Base-by-base conservation (phyloP, 2,797 vertebrate genomes). In the Todus mexicanus region DNA sequence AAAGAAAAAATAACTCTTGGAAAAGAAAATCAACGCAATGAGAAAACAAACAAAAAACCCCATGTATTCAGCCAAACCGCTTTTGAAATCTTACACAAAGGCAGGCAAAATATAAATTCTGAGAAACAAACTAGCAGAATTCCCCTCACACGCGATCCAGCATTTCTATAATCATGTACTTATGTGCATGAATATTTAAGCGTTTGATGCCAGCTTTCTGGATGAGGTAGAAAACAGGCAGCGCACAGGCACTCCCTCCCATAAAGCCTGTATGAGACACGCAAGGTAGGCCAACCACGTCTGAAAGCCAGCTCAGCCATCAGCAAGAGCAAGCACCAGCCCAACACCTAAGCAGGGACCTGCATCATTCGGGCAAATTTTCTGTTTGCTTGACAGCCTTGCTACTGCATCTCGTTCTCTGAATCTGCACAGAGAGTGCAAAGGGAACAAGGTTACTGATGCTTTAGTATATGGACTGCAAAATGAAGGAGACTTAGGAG, bases 11-110 rank as follows among this genome's bases (percentile, higher is more conserved):
- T 93, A 95, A 83, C 96, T 96, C 95, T 97, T 96, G 95, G 94
- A 95, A 91, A 97, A 96, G 79, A 92, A 95, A 88, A 96, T 77
- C 90, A 89, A 77, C 4, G 61, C 91, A 92, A 90, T 75, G 89
- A 94, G 87, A 90, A 96, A 95, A 95, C 76, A 95, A 95, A 93
- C 92, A 97, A 93, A 94, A 94, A 73, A 14, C 42, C 38, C 76
- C 60, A 82, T 84, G 92, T 59, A 90, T 92, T 92, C 95, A 90
- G 92, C 95, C 96, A 95, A 94, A 89, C 78, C 8, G 78, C 96
- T 97, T 97, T 97, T 96, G 96, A 97, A 97, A 97, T 92, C 61
- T 80, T 88, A 86, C 93, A 96, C 95, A 97, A 97, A 96, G 87
- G 92, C 93, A 83, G 65, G 85, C 95, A 93, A 97, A 94, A 96